Conservation (phyloP, 1,140 invertebrate genomes). For the Onthophagus taurus region DNA sequence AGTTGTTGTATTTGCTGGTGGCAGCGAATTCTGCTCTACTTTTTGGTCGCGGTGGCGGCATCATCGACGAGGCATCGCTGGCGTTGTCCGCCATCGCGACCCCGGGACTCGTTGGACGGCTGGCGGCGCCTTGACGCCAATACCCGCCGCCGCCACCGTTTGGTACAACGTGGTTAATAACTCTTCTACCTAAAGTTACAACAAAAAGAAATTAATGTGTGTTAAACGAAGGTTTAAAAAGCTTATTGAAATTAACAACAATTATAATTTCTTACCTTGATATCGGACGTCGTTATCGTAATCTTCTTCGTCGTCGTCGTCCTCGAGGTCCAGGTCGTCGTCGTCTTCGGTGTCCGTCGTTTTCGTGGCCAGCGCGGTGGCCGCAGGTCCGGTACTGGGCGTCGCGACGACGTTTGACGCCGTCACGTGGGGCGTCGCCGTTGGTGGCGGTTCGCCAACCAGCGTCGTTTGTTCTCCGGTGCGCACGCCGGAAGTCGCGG, state of each 20-base stretch:
- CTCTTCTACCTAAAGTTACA: too few species aligned
- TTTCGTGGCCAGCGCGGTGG: slow-evolving; percentile 15
- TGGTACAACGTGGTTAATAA: slow-evolving; percentile 24
- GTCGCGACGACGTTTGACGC: slow-evolving; percentile 19
- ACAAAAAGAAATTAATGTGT: too few species aligned
- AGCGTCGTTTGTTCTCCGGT: slow-evolving; percentile 21
- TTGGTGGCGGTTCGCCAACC: slow-evolving; percentile 23
- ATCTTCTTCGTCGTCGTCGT: too few species aligned
- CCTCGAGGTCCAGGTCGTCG: slow-evolving; percentile 35
- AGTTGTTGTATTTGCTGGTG: slow-evolving; percentile 57
- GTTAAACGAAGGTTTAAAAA: too few species aligned
- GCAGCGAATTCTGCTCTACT: slow-evolving; percentile 29
- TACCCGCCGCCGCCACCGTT: slow-evolving; percentile 45
- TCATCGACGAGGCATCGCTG: slow-evolving; percentile 38
- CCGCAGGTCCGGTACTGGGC: slow-evolving; percentile 6
- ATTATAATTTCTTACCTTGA: too few species aligned
- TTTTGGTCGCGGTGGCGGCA: slow-evolving; percentile 38
- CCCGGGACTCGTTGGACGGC: slow-evolving; percentile 41
- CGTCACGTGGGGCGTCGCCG: slow-evolving; percentile 19
- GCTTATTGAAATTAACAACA: too few species aligned
- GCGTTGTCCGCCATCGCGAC: slow-evolving; percentile 44
- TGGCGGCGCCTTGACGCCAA: slow-evolving; percentile 47
- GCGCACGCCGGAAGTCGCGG: slow-evolving; percentile 26
- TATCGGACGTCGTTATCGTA: too few species aligned
- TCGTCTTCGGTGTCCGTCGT: slow-evolving; percentile 34